Conservation (phyloP, 1,140 invertebrate species). For the Pseudachorutes palmiensis region DNA sequence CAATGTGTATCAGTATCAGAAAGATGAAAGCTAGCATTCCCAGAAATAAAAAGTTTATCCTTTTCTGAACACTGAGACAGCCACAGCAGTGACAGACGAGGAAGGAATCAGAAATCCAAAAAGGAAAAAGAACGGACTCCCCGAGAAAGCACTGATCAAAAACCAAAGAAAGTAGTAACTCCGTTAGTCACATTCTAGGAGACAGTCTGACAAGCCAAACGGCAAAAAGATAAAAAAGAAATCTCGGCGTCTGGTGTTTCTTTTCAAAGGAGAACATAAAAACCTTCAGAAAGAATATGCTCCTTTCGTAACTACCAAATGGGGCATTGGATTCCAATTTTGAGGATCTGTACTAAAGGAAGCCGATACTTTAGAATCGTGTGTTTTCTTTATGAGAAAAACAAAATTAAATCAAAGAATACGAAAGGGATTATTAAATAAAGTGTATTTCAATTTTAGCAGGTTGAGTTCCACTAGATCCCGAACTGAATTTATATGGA, state of each 20-base stretch:
- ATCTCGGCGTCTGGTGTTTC: not conserved
- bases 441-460: too few relatives aligned
- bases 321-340: too few relatives aligned
- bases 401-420: too few relatives aligned
- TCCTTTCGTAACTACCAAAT: too few relatives aligned
- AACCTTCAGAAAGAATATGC: not conserved
- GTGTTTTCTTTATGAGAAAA: too few relatives aligned
- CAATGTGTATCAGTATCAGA: not conserved
- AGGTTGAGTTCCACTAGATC: too few relatives aligned
- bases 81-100: not conserved
- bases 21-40: not conserved
- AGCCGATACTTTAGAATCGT: too few relatives aligned
- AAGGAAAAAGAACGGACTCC: not conserved
- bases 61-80: not conserved
- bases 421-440: too few relatives aligned
- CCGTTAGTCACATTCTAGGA: not conserved
- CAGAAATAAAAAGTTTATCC: not conserved
- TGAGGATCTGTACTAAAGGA: too few relatives aligned
- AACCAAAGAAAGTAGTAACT: slow-evolving; percentile 1
- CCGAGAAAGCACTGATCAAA: not conserved
- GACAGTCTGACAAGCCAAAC: not conserved
- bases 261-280: not conserved
- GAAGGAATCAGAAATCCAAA: not conserved
- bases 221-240: not conserved
- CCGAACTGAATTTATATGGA: too few relatives aligned